Evolutionary conservation across 2,113 vertebrate species (phyloP).

Genomic region (Corynorhinus townsendii): DNA sequence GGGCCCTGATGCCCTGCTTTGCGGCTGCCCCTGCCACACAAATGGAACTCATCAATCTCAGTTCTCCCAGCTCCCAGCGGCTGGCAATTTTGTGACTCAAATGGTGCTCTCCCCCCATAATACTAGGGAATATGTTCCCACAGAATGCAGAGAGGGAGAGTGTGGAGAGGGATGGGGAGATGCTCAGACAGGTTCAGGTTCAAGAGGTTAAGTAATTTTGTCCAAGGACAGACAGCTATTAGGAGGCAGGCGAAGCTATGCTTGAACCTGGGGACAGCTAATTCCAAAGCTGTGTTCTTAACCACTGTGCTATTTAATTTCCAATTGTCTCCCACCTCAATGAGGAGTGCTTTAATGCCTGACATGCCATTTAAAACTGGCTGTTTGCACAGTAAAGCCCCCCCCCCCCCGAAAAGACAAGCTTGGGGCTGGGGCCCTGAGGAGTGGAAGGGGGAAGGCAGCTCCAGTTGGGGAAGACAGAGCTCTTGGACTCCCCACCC

Average conservation of each 20-base stretch:
- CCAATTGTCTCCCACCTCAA: neutral
- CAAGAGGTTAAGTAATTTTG: neutral
- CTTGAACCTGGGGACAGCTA: neutral
- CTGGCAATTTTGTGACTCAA: conserved; percentile 52
- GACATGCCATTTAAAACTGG: neutral
- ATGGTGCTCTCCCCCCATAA: neutral
- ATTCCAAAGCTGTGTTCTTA: neutral
- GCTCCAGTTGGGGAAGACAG: neutral
- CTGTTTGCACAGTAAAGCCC: neutral
- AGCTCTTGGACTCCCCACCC: neutral
- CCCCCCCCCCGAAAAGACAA: neutral
- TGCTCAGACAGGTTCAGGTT: neutral
- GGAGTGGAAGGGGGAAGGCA: neutral
- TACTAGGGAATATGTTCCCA: conserved; percentile 15
- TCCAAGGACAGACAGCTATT: neutral
- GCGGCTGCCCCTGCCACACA: conserved; percentile 13
- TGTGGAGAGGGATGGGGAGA: neutral
- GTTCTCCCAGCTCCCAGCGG: neutral
- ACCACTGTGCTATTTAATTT: neutral
- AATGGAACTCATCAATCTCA: conserved; percentile 32
- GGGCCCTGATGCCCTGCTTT: neutral
- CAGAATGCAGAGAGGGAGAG: neutral
- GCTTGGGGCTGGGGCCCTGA: neutral
- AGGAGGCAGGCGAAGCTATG: neutral
- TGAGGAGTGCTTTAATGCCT: neutral